These are phyloP conservation scores for Dasyornis broadbenti DNA, from an alignment of 2,113 vertebrate genomes.

Conservation along the genomic window DNA sequence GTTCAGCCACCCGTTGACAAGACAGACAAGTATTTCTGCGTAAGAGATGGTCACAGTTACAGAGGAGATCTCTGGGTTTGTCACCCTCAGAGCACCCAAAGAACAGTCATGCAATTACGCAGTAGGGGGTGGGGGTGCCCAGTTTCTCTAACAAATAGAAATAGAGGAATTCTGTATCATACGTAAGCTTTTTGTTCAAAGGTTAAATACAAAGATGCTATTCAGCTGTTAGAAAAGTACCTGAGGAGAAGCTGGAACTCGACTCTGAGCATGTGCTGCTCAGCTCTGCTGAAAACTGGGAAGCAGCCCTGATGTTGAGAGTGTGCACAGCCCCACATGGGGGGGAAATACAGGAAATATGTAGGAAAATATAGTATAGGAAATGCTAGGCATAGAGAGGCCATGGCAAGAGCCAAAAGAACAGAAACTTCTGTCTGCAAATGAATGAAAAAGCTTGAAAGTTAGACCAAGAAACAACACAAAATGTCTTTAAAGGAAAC, in stretches of 20 bases:
- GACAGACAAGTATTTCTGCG: neutral
- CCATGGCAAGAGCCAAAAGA: neutral
- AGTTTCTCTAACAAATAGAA: neutral
- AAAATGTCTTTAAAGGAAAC: neutral
- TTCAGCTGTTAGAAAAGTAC: neutral
- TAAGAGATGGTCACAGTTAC: neutral
- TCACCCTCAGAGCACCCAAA: neutral
- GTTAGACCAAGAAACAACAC: neutral
- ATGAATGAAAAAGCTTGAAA: neutral
- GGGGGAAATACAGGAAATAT: neutral
- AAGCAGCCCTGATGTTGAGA: neutral
- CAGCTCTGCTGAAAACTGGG: neutral
- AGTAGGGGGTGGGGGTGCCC: neutral
- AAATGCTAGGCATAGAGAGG: neutral
- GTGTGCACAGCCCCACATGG: neutral
- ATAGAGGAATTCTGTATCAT: neutral
- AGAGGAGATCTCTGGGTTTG: neutral
- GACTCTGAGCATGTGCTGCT: neutral
- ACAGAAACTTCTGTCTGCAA: neutral
- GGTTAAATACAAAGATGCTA: neutral
- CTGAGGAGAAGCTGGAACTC: neutral
- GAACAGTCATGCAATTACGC: neutral
- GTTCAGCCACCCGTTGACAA: neutral
- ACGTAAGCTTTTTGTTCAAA: neutral
- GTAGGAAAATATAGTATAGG: neutral